These are phyloP conservation scores for Falco berigora DNA, from an alignment of 2,797 vertebrate species.

Conservation along the genomic window DNA sequence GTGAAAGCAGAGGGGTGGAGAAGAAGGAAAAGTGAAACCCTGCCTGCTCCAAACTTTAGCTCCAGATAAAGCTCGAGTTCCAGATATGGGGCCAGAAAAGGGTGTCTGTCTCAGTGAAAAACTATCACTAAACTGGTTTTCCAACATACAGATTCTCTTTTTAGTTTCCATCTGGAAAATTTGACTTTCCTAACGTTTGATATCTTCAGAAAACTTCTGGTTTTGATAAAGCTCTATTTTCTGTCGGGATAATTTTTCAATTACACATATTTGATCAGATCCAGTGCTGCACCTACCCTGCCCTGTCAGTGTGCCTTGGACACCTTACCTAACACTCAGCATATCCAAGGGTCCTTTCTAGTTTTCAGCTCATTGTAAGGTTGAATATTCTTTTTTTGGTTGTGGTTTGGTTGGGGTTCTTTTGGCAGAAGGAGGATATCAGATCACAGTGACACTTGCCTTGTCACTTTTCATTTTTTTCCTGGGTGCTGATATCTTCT, in stretches of 20 bases:
- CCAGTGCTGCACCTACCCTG: accelerated
- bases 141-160: background rate
- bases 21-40: background rate
- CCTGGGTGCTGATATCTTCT: background rate
- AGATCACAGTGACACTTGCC: background rate
- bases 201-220: background rate
- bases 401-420: background rate
- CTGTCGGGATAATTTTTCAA: background rate
- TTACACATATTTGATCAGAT: background rate
- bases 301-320: background rate
- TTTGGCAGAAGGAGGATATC: background rate
- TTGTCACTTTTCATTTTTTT: background rate
- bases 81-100: background rate
- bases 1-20: background rate
- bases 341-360: background rate
- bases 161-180: background rate
- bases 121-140: background rate
- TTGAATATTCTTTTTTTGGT: background rate
- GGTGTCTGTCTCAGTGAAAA: background rate
- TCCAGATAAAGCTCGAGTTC: background rate
- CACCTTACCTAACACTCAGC: background rate
- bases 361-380: background rate
- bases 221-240: background rate
- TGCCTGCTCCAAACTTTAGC: background rate
- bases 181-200: background rate